Evolutionary conservation across 2,113 vertebrate species (phyloP).

Genomic region (Isurus oxyrinchus): DNA sequence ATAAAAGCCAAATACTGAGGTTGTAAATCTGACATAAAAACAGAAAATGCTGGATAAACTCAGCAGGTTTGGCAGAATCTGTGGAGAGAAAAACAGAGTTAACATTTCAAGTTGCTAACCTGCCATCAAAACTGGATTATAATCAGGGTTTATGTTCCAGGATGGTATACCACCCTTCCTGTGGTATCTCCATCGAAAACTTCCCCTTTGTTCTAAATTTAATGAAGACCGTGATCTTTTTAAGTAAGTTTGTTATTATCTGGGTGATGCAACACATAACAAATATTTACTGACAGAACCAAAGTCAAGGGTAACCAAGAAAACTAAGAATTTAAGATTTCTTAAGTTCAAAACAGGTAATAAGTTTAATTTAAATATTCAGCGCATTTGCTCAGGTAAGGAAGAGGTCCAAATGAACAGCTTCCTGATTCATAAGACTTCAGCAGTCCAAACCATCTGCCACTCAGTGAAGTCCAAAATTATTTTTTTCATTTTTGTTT

Average conservation of each 20-base stretch:
- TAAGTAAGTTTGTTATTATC: neutral
- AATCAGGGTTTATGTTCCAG: neutral
- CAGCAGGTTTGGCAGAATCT: neutral
- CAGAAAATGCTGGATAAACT: neutral
- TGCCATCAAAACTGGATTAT: neutral
- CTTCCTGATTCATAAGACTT: neutral
- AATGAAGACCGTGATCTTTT: neutral
- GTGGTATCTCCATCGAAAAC: neutral
- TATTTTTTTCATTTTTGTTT: too few relatives aligned
- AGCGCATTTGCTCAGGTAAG: neutral
- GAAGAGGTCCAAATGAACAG: neutral
- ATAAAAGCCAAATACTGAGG: neutral
- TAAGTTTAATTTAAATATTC: neutral
- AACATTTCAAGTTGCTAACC: neutral
- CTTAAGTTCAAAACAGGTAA: neutral
- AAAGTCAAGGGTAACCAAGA: neutral
- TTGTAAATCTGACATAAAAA: neutral
- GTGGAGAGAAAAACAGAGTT: neutral
- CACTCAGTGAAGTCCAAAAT: neutral
- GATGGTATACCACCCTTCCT: neutral
- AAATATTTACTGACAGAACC: neutral
- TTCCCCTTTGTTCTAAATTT: neutral
- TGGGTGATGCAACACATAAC: neutral
- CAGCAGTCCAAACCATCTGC: neutral
- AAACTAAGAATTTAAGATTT: neutral